Base-by-base conservation (phyloP, 2,797 vertebrate genomes). In the Triplophysa yarkandensis region DNA sequence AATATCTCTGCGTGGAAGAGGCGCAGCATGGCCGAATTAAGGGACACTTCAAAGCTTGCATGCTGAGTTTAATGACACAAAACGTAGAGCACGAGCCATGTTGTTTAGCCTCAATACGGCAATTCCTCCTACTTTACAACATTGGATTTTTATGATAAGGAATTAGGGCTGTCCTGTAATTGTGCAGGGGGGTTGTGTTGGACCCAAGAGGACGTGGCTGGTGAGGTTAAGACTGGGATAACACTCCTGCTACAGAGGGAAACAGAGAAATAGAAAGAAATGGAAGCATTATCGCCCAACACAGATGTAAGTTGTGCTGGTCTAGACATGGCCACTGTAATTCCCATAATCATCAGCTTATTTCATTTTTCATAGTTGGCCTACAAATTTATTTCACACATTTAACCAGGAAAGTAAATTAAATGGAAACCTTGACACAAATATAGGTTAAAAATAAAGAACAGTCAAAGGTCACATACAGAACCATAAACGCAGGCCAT, bases 401-500 rank as follows among this genome's bases (percentile, higher is more conserved):
- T 43, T 14, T 28, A 63, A 63, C 50, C 23, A 25, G 36, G 41
- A 60, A 67, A 17, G 21, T 28, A 68, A 48, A 39, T 58, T 46
- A 74, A 50, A 74, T 46, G 27, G 21, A 34, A 36, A 67, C 60
- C 52, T 60, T 67, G 50, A 36, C 55, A 68, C 68, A 68, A 17
- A 39, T 61, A 39, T 17, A 46, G 52, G 6, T 27, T 27, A 52
- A 41, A 58, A 16, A 10, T 11, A 0, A 39, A 39, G 8, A 39
- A 67, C 8, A 55, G 48, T 66, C 10, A 48, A 66, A 58, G 10
- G 10, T 39, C 19, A 16, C 21, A 58, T 0, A 14, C 23, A 58
- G 25, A 14, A 77, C 89, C 91, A 90, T 90, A 87, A 82, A 77
- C 74, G 50, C 7, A 89, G 87, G 87, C 93, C 82, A 70, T 76